phyloP scores from a whole-genome alignment of 2,797 vertebrate genomes.

The Eupleurogrammus muticus region DNA sequence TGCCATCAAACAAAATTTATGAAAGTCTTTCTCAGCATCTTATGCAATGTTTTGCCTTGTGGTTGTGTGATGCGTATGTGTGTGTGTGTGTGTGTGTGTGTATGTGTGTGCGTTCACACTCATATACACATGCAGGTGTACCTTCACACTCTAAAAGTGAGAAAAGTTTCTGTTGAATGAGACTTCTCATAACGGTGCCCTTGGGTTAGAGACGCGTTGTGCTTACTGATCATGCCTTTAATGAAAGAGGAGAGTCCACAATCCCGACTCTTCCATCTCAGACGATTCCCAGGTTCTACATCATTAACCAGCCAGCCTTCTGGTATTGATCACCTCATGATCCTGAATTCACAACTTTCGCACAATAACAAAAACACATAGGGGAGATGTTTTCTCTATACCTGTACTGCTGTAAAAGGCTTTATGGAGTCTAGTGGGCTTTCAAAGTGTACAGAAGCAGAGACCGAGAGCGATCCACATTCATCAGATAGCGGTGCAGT shows the following conservation, averaged over 20 bases:
- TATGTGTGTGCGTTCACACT: constrained; percentile 37
- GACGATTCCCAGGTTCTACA: constrained; percentile 66
- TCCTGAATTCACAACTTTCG: constrained; percentile 76
- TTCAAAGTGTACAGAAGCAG: constrained; percentile 44
- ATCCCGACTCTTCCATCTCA: constrained; percentile 57
- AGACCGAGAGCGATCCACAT: constrained; percentile 56
- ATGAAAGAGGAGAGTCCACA: constrained; percentile 72
- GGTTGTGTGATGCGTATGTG: constrained; percentile 24
- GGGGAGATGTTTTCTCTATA: constrained; percentile 59
- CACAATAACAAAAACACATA: constrained; percentile 70
- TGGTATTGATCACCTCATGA: constrained; percentile 78
- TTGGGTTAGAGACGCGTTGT: constrained; percentile 68
- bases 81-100: constrained; percentile 9
- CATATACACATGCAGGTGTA: constrained; percentile 30
- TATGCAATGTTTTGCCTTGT: constrained; percentile 35
- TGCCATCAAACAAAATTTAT: constrained; percentile 45
- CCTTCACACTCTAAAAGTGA: constrained; percentile 35
- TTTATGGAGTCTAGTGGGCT: constrained; percentile 50
- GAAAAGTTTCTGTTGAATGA: constrained; percentile 65
- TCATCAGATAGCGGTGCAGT: constrained; percentile 54
- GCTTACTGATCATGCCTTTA: constrained; percentile 79
- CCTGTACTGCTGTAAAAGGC: constrained; percentile 39
- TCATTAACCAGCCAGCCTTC: constrained; percentile 78
- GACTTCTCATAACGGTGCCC: constrained; percentile 65
- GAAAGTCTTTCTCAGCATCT: constrained; percentile 54